Percentiles rank a stretch among this genome's conserved stretches.
Conservation (phyloP, 2,888 invertebrate species). For the Xestia ashworthii region DNA sequence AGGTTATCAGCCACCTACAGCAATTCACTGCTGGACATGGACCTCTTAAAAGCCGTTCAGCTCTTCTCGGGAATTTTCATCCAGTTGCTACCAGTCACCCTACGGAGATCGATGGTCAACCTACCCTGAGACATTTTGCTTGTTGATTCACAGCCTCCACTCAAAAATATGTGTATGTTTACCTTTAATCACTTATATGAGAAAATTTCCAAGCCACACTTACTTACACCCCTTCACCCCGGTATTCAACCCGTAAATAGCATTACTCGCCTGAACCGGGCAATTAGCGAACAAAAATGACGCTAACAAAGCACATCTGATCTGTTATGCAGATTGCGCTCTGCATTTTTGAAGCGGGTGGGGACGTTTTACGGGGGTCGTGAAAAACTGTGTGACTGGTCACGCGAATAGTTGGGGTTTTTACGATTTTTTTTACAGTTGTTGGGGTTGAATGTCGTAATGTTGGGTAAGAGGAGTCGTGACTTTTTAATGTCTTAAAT, state of each 20-base stretch:
- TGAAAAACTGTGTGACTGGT: conserved; percentile 40
- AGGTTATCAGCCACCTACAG: neutral
- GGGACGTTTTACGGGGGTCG: conserved; percentile 36
- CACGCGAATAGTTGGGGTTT: conserved; percentile 4
- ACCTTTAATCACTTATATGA: neutral
- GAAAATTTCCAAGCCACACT: neutral
- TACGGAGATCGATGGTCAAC: neutral
- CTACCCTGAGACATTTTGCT: too few species aligned
- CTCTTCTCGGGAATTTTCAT: neutral
- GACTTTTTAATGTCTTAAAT: conserved; percentile 8
- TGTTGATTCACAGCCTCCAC: neutral
- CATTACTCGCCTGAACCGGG: conserved; percentile 50
- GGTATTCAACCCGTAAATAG: conserved; percentile 63
- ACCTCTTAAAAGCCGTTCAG: neutral
- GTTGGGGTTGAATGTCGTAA: neutral
- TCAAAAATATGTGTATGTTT: neutral
- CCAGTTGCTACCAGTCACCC: neutral
- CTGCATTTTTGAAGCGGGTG: conserved; percentile 74
- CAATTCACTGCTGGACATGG: neutral
- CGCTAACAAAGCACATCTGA: conserved; percentile 69
- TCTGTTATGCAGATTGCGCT: conserved; percentile 77
- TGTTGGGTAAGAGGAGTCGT: conserved; percentile 11
- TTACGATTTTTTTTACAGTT: conserved; percentile 6
- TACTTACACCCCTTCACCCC: neutral
- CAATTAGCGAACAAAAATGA: conserved; percentile 74